Base-by-base conservation (phyloP, 2,888 invertebrate species). In the Euphydryas editha region DNA sequence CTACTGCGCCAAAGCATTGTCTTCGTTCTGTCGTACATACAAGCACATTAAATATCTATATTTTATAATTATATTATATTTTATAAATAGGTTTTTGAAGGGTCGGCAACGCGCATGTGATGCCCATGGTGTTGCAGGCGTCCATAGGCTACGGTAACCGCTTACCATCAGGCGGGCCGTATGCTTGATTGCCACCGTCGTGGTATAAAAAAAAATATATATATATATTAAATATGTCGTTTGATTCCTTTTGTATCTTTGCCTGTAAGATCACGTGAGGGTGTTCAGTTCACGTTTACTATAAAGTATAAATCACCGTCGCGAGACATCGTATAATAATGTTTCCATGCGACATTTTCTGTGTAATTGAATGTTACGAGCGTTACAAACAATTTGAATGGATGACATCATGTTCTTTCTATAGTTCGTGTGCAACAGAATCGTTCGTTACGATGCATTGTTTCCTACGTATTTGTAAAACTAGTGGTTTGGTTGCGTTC, bases 301-400 rank as follows among this genome's bases (percentile, higher is more conserved):
- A 51, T 67, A n/a, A n/a, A n/a, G n/a, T n/a, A n/a, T n/a, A 62
- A 62, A 59, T 67, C 66, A 55, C 11, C 18, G 17, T 36, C 54
- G 30, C 17, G 30, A n/a, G 36, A 54, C 17, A 3, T 20, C n/a
- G 36, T 15, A 49, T 60, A 54, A 62, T 59, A 37, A 36, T 67
- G 66, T 67, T 67, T 67, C 54, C n/a, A 37, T 54, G 66, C 62
- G 66, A 62, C 62, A 67, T 67, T 54, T 67, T 67, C 58, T 13
- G n/a, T 39, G 59, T 62, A 46, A 67, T 67, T 62, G 66, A 46
- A 36, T 44, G 21, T 1, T 30, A 17, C 2, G 17, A 13, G 30
- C n/a, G 30, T 36, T 44, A 20, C 18, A 51, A 44, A 30, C 42
- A 42, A n/a, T n/a, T 30, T 20, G 36, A 56, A 54, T 24, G 30